phyloP scores from a whole-genome alignment of 2,113 vertebrate species.

The Etheostoma cragini region DNA sequence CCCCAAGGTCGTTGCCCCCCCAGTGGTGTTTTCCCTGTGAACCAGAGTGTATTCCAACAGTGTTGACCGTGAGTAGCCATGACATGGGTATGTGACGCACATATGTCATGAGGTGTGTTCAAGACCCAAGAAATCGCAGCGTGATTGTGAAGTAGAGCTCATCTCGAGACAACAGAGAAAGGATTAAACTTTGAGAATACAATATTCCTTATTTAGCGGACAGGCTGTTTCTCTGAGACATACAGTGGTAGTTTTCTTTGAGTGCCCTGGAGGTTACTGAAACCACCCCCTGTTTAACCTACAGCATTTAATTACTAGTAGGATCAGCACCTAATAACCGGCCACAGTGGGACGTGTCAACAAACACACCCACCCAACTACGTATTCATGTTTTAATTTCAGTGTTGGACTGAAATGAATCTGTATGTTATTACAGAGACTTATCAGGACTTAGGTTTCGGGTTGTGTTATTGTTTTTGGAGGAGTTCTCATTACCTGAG shows the following conservation, averaged over 20 bases:
- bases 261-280: constrained; percentile 1
- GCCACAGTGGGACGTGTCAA: constrained; percentile 20
- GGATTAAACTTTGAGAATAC: neutral
- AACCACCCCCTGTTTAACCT: constrained; percentile 17
- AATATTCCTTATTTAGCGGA: neutral
- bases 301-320: constrained; percentile 29
- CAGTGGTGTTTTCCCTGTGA: too few species aligned
- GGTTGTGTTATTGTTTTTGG: constrained; percentile 51
- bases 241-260: neutral
- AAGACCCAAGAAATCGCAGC: too few species aligned
- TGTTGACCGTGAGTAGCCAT: too few species aligned
- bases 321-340: constrained; percentile 35
- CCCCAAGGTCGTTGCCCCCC: too few species aligned
- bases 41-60: too few species aligned
- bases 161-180: too few species aligned
- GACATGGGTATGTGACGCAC: too few species aligned
- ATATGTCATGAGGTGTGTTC: too few species aligned
- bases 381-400: constrained; percentile 14
- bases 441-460: neutral
- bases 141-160: too few species aligned
- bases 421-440: constrained; percentile 31
- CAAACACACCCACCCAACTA: constrained; percentile 24
- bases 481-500: constrained; percentile 30
- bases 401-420: constrained; percentile 21
- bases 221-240: neutral